These are phyloP conservation scores for Drosophila aff. DNA, from an alignment of 1,140 invertebrate species.

Conservation along the genomic window DNA sequence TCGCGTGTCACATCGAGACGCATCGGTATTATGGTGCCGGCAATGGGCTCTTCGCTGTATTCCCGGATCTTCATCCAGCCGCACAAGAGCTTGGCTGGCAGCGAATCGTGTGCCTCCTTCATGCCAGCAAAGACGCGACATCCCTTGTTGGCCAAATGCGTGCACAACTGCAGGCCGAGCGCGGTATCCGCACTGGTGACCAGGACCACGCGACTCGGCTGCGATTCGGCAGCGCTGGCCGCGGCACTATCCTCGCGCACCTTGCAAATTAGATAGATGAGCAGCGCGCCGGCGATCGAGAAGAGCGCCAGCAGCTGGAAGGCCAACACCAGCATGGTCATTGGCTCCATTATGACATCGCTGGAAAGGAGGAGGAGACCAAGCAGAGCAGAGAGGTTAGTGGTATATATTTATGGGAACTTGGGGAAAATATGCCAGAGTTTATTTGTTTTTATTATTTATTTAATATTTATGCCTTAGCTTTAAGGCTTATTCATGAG, in stretches of 20 bases:
- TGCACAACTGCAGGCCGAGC: conserved; percentile 88
- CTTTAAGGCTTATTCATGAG: not conserved
- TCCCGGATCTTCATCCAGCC: conserved; percentile 88
- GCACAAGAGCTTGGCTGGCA: conserved; percentile 86
- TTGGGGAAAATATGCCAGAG: not conserved
- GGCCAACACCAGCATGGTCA: conserved; percentile 90
- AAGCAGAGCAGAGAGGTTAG: not conserved
- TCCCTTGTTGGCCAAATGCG: conserved; percentile 88
- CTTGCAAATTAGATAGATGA: conserved; percentile 91
- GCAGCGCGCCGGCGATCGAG: conserved; percentile 91
- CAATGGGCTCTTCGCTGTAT: conserved; percentile 85
- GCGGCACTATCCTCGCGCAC: conserved; percentile 86
- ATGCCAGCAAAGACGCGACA: conserved; percentile 92
- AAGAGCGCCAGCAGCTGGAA: conserved; percentile 91
- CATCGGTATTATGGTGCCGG: conserved; percentile 87
- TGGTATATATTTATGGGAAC: not conserved
- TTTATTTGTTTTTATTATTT: not conserved
- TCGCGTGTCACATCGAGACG: conserved; percentile 92
- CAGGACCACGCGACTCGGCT: conserved; percentile 87
- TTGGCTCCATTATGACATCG: conserved; percentile 89
- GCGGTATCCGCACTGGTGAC: conserved; percentile 92
- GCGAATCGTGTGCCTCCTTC: conserved; percentile 86
- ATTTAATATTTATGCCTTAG: not conserved
- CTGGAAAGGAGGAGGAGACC: conserved; percentile 32
- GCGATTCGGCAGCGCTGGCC: conserved; percentile 70